Evolutionary conservation across 2,888 invertebrate genomes (phyloP), one percentile per base, ranked within the genome.

Genomic region (Rhodophaea formosa): DNA sequence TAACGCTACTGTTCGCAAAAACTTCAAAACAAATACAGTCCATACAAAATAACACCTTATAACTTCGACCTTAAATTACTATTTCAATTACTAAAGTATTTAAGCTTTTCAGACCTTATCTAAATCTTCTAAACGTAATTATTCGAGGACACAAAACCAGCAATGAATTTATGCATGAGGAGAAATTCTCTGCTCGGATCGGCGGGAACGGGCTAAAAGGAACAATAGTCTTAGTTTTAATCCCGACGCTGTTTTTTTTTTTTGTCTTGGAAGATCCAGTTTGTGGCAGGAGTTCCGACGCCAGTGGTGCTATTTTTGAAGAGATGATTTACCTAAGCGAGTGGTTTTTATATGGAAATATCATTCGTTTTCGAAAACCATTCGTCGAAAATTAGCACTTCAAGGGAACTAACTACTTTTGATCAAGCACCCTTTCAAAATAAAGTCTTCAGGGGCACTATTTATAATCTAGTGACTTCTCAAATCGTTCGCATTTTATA

Each of bases 191-290:
- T 79, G 72, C 70, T 68, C 65, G 65, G 62, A 66, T 67, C 70
- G 81, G 70, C 79, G 73, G 77, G 77, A 76, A 70, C 70, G 67
- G 73, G 71, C 70, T 80, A 80, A 86, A 84, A 86, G 81, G 88
- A 87, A 91, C 91, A 90, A 91, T 89, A 86, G 89, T 85, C 79
- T 87, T 84, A 84, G 84, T 82, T 87, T 88, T 86, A 88, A 88
- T 87, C 87, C 80, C 73, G 75, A 69, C 69, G 59, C 67, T 74
- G 69, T 69, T 77, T 72, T 71, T n/a, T 79, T 81, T 75, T 80
- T 78, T 75, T 73, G 69, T 68, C 72, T 75, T 72, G 67, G 68
- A 65, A 71, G 74, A 86, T 85, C 88, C 82, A 77, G 88, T 86
- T 86, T 73, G 79, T 79, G 81, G 80, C 77, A 73, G 80, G 76